phyloP scores from a whole-genome alignment of 2,113 vertebrate species.

The Zingel zingel region DNA sequence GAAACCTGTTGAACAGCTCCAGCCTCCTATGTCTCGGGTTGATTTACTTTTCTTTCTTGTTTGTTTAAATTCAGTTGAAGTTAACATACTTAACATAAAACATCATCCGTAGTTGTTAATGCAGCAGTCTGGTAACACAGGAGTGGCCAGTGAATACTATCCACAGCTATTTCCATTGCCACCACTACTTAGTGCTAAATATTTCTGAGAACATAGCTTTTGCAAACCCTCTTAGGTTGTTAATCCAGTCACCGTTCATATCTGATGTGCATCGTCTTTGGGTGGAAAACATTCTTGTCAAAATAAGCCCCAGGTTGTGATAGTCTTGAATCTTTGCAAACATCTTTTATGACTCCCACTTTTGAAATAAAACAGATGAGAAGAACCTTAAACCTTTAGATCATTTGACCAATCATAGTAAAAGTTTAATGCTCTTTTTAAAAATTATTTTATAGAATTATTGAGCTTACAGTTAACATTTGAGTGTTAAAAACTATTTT shows the following conservation, averaged over 20 bases:
- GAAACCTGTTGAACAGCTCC: constrained; percentile 51
- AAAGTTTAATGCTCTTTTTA: not conserved
- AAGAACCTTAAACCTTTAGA: not conserved
- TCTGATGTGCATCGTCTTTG: constrained; percentile 22
- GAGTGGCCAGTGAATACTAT: not conserved
- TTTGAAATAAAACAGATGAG: not conserved
- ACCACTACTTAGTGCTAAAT: not conserved
- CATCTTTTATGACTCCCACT: constrained; percentile 5
- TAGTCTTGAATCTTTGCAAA: constrained; percentile 8
- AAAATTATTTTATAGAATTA: not conserved
- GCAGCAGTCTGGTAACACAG: not conserved
- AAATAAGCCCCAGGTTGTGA: constrained; percentile 7
- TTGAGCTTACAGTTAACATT: not conserved
- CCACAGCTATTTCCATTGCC: not conserved
- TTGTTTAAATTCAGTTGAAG: constrained; percentile 12
- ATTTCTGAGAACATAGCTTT: not conserved
- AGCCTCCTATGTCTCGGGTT: not conserved
- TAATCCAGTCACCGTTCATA: not conserved
- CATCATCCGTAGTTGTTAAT: not conserved
- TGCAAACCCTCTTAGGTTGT: not conserved
- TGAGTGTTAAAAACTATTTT: not conserved
- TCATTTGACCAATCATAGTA: not conserved
- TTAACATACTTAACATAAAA: not conserved
- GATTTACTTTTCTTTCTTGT: constrained; percentile 36
- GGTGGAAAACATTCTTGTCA: constrained; percentile 50